Base-by-base conservation (phyloP, 2,888 invertebrate species). In the Ochropacha duplaris region DNA sequence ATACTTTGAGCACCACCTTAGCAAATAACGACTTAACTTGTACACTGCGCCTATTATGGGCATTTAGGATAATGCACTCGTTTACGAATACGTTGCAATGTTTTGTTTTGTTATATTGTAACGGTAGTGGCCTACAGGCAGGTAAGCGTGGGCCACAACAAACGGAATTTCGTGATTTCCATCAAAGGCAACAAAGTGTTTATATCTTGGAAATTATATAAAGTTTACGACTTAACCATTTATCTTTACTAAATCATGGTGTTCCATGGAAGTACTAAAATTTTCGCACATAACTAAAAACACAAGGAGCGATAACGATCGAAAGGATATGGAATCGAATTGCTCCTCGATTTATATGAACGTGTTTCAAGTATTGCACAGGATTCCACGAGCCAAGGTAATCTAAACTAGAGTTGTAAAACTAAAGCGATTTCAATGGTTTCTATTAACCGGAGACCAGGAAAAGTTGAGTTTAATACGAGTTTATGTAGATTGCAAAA, bases 31-130 rank as follows among this genome's bases (percentile, higher is more conserved):
- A 66, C 67, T n/a, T n/a, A 60, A 68, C 64, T 56, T 66, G 64
- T 68, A 12, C 31, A 2, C 31, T 31, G 55, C 61, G 59, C 77
- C 72, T 66, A 78, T 77, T 81, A 81, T 76, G 76, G 79, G 62
- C 70, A 83, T 82, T 80, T 79, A 78, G 81, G 78, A 82, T 83
- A 83, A 80, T 81, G 81, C 79, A 79, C 75, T 80, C 79, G 73
- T 82, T 81, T 76, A 31, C 31, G 34, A 52, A 34, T 34, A 76
- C 62, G 74, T 72, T 78, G 76, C 78, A 77, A 72, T 71, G 75
- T 76, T 81, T 79, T n/a, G n/a, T n/a, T n/a, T n/a, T 79, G 76
- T 81, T 78, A 65, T 61, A 59, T 63, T 58, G 54, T 77, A 81
- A 81, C 80, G 79, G 81, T 79, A 66, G 58, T 60, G 50, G 61